These are phyloP conservation scores for Trissolcus brochymenae DNA, from an alignment of 2,888 invertebrate species.

Conservation along the genomic window DNA sequence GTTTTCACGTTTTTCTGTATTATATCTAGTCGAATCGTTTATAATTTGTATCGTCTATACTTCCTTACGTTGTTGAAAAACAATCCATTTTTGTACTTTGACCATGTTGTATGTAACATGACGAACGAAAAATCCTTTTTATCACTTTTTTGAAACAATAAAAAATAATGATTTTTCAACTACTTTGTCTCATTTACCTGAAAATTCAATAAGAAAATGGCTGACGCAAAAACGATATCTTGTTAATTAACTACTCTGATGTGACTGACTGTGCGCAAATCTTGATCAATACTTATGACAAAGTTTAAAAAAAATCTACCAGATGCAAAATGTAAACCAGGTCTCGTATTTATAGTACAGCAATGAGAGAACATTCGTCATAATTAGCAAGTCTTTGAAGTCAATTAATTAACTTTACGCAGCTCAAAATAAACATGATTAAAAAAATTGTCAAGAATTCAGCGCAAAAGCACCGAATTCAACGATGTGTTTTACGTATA, in stretches of 20 bases:
- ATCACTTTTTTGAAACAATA: neutral
- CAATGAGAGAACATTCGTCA: constrained; percentile 31
- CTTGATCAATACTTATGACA: constrained; percentile 10
- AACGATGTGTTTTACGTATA: no score
- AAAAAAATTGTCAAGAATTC: constrained; percentile 30
- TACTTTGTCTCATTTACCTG: neutral
- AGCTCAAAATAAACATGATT: constrained; percentile 24
- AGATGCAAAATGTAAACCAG: constrained; percentile 13
- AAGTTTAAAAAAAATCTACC: constrained; percentile 11
- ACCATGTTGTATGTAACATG: no score
- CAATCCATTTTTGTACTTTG: no score
- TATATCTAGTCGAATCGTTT: no score
- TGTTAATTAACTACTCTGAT: no score
- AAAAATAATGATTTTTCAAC: constrained; percentile 6
- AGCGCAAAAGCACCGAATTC: constrained; percentile 8
- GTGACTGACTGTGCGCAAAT: neutral
- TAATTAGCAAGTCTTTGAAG: constrained; percentile 47
- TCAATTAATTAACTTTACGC: constrained; percentile 36
- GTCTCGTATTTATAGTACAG: constrained; percentile 15
- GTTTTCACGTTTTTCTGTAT: no score
- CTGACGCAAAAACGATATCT: neutral
- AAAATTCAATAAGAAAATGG: neutral
- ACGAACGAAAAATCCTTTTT: neutral
- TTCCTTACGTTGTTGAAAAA: no score
- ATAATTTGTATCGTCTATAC: no score